Evolutionary conservation across 2,113 vertebrate genomes (phyloP).

Genomic region (Charina bottae): DNA sequence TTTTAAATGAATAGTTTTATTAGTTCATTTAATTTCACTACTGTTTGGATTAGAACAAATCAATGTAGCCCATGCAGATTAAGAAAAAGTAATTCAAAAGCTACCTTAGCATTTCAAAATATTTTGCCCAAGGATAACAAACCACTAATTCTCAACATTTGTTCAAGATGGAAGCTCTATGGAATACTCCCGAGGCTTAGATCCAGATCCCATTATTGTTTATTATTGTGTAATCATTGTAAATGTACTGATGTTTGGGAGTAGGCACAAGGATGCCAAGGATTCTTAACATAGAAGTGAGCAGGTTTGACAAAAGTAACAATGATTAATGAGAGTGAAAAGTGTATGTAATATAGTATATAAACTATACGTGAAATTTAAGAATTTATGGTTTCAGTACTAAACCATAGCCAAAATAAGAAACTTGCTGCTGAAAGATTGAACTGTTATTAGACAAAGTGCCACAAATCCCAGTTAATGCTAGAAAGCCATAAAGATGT

Average conservation of each 20-base stretch:
- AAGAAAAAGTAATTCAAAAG: conserved; percentile 47
- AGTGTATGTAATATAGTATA: not conserved
- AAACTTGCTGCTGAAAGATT: not conserved
- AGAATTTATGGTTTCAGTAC: not conserved
- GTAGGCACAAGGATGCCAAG: conserved; percentile 23
- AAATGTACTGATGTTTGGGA: not conserved
- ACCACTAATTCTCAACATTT: conserved; percentile 45
- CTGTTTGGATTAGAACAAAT: not conserved
- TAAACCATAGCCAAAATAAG: not conserved
- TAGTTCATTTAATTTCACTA: conserved; percentile 4
- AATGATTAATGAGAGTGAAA: conserved; percentile 13
- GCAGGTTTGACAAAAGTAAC: conserved; percentile 13
- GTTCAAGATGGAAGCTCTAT: conserved; percentile 12
- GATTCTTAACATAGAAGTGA: not conserved
- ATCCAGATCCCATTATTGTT: conserved; percentile 17
- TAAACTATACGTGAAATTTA: not conserved
- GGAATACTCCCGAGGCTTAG: not conserved
- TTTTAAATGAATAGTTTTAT: conserved; percentile 17
- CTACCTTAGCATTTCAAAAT: conserved; percentile 34
- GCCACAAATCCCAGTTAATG: not conserved
- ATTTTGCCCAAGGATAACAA: conserved; percentile 39
- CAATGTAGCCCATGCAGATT: conserved; percentile 12
- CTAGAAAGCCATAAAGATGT: conserved; percentile 5
- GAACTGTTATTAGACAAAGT: conserved; percentile 16
- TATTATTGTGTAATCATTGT: conserved; percentile 30